Evolutionary conservation across 2,888 invertebrate species (phyloP).

Genomic region (Chouioia cunea): DNA sequence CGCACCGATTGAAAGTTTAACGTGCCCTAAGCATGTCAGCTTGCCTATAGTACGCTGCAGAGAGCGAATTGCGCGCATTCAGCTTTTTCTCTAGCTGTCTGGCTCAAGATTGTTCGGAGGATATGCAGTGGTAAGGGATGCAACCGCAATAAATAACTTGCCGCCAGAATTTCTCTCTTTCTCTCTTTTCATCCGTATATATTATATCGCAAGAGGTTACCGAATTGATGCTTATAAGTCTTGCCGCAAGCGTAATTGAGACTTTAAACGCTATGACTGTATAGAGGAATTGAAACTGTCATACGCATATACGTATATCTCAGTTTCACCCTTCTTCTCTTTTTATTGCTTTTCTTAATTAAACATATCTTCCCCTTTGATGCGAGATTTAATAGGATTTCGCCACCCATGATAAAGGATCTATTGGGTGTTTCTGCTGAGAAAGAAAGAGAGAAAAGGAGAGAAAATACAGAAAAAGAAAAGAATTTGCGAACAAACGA

Average conservation of each 20-base stretch:
- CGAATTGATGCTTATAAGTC: slow-evolving; percentile 27
- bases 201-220: not conserved
- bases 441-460: no score
- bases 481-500: no score
- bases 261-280: no score
- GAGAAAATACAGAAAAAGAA: no score
- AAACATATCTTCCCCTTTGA: no score
- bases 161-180: slow-evolving; percentile 9
- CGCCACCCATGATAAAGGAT: no score
- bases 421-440: no score
- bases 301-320: no score
- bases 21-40: slow-evolving; percentile 57
- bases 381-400: no score
- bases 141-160: slow-evolving; percentile 56
- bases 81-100: slow-evolving; percentile 52
- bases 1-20: slow-evolving; percentile 60
- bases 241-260: no score
- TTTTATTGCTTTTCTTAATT: not conserved
- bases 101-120: slow-evolving; percentile 54
- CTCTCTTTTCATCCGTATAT: no score
- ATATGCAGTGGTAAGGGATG: slow-evolving; percentile 51
- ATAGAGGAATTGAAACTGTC: no score
- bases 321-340: not conserved
- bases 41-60: not conserved
- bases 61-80: slow-evolving; percentile 52